Conservation (phyloP, 2,797 vertebrate genomes). For the Sylvia borin region DNA sequence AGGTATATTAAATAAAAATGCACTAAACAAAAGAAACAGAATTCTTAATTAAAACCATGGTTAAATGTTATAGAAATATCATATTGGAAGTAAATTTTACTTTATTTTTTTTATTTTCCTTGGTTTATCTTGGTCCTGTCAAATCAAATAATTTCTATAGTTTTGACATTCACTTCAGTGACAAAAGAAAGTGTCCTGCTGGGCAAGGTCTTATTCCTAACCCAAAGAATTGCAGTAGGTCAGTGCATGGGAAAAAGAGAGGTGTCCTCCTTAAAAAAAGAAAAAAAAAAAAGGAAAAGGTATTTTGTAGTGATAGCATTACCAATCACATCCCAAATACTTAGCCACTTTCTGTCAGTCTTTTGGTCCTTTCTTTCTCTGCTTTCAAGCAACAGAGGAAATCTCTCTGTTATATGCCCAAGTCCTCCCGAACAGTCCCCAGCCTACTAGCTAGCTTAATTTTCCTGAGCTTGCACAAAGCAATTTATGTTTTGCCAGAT, state of each 20-base stretch:
- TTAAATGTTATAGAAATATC: not conserved
- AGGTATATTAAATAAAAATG: not conserved
- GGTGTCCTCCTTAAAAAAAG: not conserved
- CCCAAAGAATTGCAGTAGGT: not conserved
- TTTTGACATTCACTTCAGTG: not conserved
- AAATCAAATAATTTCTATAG: not conserved
- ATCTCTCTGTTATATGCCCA: not conserved
- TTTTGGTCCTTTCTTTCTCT: not conserved
- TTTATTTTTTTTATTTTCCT: not conserved
- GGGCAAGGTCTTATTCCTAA: not conserved
- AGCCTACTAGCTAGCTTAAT: not conserved
- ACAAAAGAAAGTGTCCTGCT: not conserved
- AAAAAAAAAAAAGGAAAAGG: not conserved
- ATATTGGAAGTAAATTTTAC: not conserved
- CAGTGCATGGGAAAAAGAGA: not conserved
- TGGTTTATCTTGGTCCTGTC: not conserved
- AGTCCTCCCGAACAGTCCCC: not conserved
- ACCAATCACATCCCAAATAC: not conserved
- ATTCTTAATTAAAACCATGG: not conserved
- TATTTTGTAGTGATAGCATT: not conserved
- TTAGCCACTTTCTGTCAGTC: not conserved
- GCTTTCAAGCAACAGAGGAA: not conserved
- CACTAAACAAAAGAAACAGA: not conserved
- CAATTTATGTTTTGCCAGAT: not conserved
- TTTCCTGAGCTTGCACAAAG: not conserved